A percentile compares a stretch with the other conserved stretches of the same genome.
phyloP scores from a whole-genome alignment of 2,888 invertebrate genomes.

The Andrena haemorrhoa region DNA sequence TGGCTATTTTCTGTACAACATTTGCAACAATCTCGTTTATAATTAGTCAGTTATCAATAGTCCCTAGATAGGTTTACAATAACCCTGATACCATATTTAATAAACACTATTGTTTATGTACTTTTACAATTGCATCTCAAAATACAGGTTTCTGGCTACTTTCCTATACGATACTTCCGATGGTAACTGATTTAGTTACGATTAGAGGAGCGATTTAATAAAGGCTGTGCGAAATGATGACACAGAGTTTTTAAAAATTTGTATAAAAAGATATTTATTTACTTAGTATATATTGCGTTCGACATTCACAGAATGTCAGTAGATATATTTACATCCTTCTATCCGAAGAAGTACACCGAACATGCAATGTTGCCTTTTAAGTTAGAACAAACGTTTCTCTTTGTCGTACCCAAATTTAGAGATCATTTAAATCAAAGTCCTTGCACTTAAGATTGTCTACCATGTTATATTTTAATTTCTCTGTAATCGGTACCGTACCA shows the following conservation, averaged over 20 bases:
- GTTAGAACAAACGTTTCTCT: not conserved
- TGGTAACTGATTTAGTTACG: too few relatives aligned
- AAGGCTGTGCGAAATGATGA: not conserved
- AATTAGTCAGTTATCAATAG: too few relatives aligned
- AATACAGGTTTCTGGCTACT: too few relatives aligned
- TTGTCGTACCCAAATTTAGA: conserved; percentile 27
- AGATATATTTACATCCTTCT: conserved; percentile 35
- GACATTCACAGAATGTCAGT: conserved; percentile 45
- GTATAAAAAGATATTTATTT: conserved; percentile 26
- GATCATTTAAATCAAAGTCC: conserved; percentile 44
- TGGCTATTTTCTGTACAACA: too few relatives aligned
- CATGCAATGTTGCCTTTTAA: not conserved
- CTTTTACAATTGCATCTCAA: too few relatives aligned
- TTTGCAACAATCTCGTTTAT: too few relatives aligned
- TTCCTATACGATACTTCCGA: too few relatives aligned
- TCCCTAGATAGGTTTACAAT: too few relatives aligned
- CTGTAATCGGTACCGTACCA: not conserved
- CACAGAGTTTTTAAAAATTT: not conserved
- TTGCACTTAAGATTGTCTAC: conserved; percentile 51
- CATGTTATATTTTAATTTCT: conserved; percentile 56
- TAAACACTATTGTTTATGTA: too few relatives aligned
- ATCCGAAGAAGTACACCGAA: conserved; percentile 8
- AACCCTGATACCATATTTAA: too few relatives aligned
- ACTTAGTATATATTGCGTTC: conserved; percentile 1
- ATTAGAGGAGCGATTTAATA: not conserved